Percentiles rank a stretch among this genome's conserved stretches.
Evolutionary conservation across 2,113 vertebrate species (phyloP).

Genomic region (Poeciliopsis prolifica): DNA sequence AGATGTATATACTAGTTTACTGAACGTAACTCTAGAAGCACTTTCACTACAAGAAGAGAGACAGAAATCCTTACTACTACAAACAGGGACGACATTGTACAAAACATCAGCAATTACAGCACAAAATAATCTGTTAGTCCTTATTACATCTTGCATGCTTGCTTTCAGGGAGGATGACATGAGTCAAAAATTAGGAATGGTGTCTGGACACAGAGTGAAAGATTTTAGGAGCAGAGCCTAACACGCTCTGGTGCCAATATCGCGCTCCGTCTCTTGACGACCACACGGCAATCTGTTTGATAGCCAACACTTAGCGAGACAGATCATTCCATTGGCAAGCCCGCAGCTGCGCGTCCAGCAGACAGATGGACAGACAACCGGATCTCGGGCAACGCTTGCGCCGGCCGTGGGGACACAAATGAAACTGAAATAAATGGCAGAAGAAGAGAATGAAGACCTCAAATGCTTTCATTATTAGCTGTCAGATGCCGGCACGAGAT

Average conservation of each 20-base stretch:
- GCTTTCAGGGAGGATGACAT: slow-evolving; percentile 13
- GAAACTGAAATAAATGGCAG: slow-evolving; percentile 15
- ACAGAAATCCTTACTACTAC: too few species aligned
- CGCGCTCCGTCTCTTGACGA: slow-evolving; percentile 37
- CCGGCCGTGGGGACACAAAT: slow-evolving; percentile 4
- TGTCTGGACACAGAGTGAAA: background rate
- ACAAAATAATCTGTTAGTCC: background rate
- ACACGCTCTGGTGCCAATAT: slow-evolving; percentile 27
- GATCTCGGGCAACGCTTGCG: slow-evolving; percentile 24
- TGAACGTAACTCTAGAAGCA: too few species aligned
- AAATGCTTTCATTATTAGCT: slow-evolving; percentile 71
- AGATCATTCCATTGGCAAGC: slow-evolving; percentile 22
- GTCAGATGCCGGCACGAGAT: slow-evolving; percentile 68
- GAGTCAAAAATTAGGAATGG: background rate
- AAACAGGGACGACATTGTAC: too few species aligned
- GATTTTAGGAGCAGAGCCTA: slow-evolving; percentile 23
- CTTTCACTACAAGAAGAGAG: too few species aligned
- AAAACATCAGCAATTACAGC: too few species aligned
- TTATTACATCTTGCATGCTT: background rate
- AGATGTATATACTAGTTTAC: too few species aligned
- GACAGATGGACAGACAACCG: slow-evolving; percentile 41
- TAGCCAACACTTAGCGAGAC: slow-evolving; percentile 41
- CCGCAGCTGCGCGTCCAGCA: slow-evolving; percentile 15
- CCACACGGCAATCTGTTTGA: slow-evolving; percentile 32
- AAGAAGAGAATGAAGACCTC: slow-evolving; percentile 53